These are phyloP conservation scores for Spodoptera frugiperda DNA, from an alignment of 1,140 invertebrate species.

Conservation along the genomic window DNA sequence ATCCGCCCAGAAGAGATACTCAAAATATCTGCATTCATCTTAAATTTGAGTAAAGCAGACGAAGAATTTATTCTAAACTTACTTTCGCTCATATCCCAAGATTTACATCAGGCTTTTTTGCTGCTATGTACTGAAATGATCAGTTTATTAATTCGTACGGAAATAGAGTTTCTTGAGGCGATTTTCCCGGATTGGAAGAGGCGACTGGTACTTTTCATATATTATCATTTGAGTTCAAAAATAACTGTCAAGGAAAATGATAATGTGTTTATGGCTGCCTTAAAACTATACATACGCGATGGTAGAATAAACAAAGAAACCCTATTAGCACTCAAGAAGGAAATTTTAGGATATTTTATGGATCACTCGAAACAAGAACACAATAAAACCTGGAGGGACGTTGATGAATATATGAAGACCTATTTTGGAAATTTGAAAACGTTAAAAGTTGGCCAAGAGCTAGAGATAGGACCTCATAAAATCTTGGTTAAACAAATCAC, in stretches of 20 bases:
- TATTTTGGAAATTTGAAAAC: neutral
- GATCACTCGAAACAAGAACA: neutral
- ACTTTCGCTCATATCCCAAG: constrained; percentile 17
- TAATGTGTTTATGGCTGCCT: neutral
- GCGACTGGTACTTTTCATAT: constrained; percentile 33
- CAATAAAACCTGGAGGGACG: neutral
- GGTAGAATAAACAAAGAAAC: constrained; percentile 33
- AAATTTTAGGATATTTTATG: neutral
- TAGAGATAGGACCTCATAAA: constrained; percentile 16
- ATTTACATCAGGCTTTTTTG: constrained; percentile 42
- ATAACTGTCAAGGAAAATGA: constrained; percentile 16
- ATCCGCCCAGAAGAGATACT: constrained; percentile 43
- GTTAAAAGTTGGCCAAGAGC: constrained; percentile 17
- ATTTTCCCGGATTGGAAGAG: constrained; percentile 22
- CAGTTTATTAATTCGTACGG: constrained; percentile 7
- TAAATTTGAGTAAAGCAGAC: constrained; percentile 27
- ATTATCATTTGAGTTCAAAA: constrained; percentile 24
- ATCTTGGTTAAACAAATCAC: constrained; percentile 39
- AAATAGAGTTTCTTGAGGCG: constrained; percentile 10
- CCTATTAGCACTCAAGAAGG: constrained; percentile 30
- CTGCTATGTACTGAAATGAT: constrained; percentile 43
- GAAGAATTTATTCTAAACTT: constrained; percentile 40
- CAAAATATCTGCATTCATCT: constrained; percentile 35
- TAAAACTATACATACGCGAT: constrained; percentile 38
- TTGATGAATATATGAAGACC: neutral